These are phyloP conservation scores for Plebejus argus DNA, from an alignment of 2,888 invertebrate species.

Conservation along the genomic window DNA sequence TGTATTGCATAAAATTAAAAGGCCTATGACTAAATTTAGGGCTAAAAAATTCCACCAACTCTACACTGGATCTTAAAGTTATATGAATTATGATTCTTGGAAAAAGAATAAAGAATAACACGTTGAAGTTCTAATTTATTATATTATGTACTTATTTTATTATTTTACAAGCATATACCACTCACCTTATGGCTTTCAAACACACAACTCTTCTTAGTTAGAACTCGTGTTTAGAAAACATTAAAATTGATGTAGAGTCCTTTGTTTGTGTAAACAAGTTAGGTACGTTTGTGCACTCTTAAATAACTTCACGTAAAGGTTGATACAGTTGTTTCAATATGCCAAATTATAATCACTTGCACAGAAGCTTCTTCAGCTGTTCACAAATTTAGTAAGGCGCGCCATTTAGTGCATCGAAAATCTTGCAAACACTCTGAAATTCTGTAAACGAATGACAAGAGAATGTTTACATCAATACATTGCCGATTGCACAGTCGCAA, in stretches of 20 bases:
- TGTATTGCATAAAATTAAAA: too few relatives aligned
- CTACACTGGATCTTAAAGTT: too few relatives aligned
- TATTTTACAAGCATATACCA: not conserved
- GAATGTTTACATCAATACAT: constrained; percentile 75
- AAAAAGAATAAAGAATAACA: too few relatives aligned
- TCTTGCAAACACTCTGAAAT: constrained; percentile 64
- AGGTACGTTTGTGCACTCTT: constrained; percentile 8
- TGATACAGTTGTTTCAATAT: not conserved
- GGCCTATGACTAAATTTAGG: too few relatives aligned
- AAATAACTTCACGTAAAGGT: constrained; percentile 1
- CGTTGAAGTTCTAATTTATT: too few relatives aligned
- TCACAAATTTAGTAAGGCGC: constrained; percentile 56
- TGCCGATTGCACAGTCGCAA: constrained; percentile 62
- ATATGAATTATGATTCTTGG: too few relatives aligned
- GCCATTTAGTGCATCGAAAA: constrained; percentile 50
- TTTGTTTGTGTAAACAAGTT: constrained; percentile 31
- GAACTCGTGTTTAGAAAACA: not conserved
- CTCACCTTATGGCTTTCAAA: not conserved
- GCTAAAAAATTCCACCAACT: too few relatives aligned
- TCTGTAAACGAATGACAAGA: constrained; percentile 72
- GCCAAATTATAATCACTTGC: constrained; percentile 38
- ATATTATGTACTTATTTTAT: too few relatives aligned
- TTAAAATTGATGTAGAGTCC: constrained; percentile 6
- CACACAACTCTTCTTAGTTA: not conserved
- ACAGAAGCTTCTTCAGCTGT: constrained; percentile 59